phyloP scores from a whole-genome alignment of 2,888 invertebrate species.

The Acronicta alni region DNA sequence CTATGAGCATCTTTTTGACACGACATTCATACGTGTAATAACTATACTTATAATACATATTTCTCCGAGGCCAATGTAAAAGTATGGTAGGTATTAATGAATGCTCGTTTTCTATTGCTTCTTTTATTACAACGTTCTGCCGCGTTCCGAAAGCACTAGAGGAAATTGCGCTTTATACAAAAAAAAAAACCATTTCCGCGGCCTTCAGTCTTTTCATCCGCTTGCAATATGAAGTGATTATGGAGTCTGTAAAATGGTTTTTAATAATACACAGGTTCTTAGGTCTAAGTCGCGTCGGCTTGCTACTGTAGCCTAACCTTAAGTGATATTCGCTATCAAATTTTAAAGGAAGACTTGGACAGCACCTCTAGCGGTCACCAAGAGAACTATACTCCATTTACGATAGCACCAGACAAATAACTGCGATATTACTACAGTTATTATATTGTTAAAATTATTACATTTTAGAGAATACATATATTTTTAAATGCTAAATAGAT shows the following conservation, averaged over 20 bases:
- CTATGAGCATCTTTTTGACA: slow-evolving; percentile 9
- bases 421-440: too few relatives aligned
- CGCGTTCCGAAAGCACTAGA: slow-evolving; percentile 48
- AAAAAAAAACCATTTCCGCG: slow-evolving; percentile 37
- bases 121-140: slow-evolving; percentile 53
- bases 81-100: slow-evolving; percentile 2
- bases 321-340: too few relatives aligned
- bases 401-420: too few relatives aligned
- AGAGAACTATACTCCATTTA: too few relatives aligned
- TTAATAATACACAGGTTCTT: slow-evolving; percentile 21
- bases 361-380: too few relatives aligned
- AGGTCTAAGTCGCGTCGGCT: neutral
- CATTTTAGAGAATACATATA: too few relatives aligned
- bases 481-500: too few relatives aligned
- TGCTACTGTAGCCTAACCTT: neutral
- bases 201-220: slow-evolving; percentile 47
- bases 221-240: slow-evolving; percentile 27
- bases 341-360: too few relatives aligned
- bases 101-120: slow-evolving; percentile 44
- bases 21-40: slow-evolving; percentile 1
- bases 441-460: too few relatives aligned
- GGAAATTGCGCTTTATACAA: slow-evolving; percentile 58
- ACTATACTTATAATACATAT: slow-evolving; percentile 8
- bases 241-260: slow-evolving; percentile 25
- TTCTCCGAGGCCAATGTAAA: slow-evolving; percentile 11